phyloP scores from a whole-genome alignment of 2,113 vertebrate genomes.

The Syngnathus scovelli region DNA sequence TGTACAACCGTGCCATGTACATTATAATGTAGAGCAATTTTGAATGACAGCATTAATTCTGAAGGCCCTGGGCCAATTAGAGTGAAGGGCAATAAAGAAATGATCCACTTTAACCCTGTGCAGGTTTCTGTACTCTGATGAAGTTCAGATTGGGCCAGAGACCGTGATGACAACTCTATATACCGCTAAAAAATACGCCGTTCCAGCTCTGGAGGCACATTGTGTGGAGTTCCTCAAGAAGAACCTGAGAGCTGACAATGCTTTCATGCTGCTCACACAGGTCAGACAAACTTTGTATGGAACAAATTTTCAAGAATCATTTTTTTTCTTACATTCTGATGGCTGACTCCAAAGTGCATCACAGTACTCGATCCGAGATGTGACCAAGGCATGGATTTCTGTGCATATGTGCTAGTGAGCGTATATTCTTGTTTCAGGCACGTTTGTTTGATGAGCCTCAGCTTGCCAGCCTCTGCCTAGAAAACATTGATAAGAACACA shows the following conservation, averaged over 20 bases:
- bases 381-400: too few relatives aligned
- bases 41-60: too few relatives aligned
- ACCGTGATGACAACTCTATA: constrained; percentile 98
- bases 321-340: too few relatives aligned
- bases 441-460: constrained; percentile 94
- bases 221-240: constrained; percentile 98
- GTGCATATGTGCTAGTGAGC: background rate
- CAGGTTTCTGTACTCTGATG: constrained; percentile 97
- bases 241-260: constrained; percentile 92
- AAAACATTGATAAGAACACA: constrained; percentile 97
- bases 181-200: constrained; percentile 95
- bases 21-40: too few relatives aligned
- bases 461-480: constrained; percentile 91
- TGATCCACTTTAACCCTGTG: background rate
- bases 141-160: constrained; percentile 95
- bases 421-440: constrained; percentile 67
- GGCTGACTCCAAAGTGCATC: background rate
- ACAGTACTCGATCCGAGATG: too few relatives aligned
- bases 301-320: background rate
- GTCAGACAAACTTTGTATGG: constrained; percentile 50
- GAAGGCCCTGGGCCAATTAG: too few relatives aligned
- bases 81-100: background rate
- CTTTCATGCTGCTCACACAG: constrained; percentile 96
- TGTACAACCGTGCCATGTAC: too few relatives aligned
- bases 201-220: constrained; percentile 91